Conservation (phyloP, 1,140 invertebrate genomes). For the Zaprionus gabonicus region DNA sequence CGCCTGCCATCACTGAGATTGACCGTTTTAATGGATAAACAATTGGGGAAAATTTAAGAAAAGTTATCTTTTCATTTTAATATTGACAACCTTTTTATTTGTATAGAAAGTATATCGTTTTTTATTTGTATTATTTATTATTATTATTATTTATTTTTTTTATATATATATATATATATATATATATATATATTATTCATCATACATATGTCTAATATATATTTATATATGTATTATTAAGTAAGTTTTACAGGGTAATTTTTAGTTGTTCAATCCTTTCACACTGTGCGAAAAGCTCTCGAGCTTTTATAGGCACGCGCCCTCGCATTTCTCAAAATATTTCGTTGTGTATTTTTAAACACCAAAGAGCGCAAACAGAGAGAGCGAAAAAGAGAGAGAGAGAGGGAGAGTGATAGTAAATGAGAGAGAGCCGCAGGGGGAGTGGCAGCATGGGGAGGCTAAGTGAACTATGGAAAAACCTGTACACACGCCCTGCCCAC, state of each 20-base stretch:
- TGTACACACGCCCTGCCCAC: conserved; percentile 4
- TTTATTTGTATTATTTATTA: no score
- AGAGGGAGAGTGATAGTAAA: neutral
- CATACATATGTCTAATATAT: no score
- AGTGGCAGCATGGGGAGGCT: neutral
- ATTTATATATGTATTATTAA: no score
- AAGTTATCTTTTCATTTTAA: no score
- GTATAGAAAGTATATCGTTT: no score
- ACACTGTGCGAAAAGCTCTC: neutral
- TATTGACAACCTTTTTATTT: no score
- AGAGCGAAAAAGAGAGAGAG: neutral
- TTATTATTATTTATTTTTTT: no score
- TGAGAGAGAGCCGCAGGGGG: neutral
- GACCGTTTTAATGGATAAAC: no score
- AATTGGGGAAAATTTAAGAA: no score
- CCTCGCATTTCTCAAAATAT: conserved; percentile 35
- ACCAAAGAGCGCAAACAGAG: neutral
- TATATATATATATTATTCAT: no score
- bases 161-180: no score
- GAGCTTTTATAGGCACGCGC: conserved; percentile 36
- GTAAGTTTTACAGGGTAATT: conserved; percentile 6
- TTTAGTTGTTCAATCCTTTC: neutral
- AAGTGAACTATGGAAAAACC: neutral
- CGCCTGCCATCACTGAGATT: no score
- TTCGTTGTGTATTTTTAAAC: conserved; percentile 39